phyloP scores from a whole-genome alignment of 2,113 vertebrate genomes.

The Bujurquina vittata region DNA sequence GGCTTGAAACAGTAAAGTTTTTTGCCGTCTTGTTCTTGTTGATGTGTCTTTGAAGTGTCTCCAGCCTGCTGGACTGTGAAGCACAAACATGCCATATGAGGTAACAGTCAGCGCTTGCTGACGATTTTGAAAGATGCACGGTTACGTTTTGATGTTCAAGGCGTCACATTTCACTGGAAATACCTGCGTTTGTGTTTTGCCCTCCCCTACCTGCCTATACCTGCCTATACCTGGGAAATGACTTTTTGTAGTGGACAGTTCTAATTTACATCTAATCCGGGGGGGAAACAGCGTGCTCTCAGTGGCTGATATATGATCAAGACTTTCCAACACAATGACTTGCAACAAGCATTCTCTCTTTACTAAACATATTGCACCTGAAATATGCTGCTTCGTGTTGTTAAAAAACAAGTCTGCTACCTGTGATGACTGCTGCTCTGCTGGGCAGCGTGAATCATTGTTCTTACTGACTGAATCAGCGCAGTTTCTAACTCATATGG shows the following conservation, averaged over 20 bases:
- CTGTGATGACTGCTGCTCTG: neutral
- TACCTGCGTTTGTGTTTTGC: neutral
- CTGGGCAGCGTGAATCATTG: neutral
- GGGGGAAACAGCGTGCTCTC: too few species aligned
- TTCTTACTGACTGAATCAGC: neutral
- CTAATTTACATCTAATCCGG: neutral
- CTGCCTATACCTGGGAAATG: neutral
- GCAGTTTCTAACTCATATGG: neutral
- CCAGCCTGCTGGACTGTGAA: neutral
- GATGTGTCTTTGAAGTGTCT: neutral
- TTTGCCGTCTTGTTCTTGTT: neutral
- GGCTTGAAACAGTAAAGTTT: neutral
- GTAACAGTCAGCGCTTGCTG: neutral
- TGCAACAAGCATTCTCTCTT: neutral
- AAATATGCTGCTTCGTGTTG: neutral
- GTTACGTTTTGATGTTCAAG: neutral
- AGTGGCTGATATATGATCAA: neutral
- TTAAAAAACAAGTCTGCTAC: neutral
- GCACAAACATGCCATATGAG: neutral
- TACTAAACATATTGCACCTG: neutral
- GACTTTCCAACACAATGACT: neutral
- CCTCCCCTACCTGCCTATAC: neutral
- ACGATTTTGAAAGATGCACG: neutral
- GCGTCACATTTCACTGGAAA: neutral
- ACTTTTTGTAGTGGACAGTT: neutral